Evolutionary conservation across 2,888 invertebrate species (phyloP), one percentile per base, ranked within the genome.

Genomic region (Drosophila buzzatii): DNA sequence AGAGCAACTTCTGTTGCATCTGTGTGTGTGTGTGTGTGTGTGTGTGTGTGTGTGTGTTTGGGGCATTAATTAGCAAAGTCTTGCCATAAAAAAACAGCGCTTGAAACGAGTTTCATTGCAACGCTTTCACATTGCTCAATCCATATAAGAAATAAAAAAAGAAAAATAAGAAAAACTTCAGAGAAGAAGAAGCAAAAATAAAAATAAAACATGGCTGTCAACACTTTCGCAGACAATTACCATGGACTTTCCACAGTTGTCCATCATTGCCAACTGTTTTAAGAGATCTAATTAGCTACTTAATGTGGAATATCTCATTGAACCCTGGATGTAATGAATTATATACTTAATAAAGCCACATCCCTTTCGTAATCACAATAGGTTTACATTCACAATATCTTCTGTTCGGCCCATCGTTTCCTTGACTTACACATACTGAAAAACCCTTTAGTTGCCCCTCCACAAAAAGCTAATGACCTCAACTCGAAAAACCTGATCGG

Each of bases 201-300:
- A 20, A 45, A 35, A 39, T 76, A 62, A 23, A 41, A 68, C 41
- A 41, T 45, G 47, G 39, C 73, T 85, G 83, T 81, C 83, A 85
- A 85, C 83, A 85, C 83, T 84, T 84, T 84, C 86, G 86, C 84
- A 76, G 70, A 66, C 74, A 70, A 70, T 72, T 64, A 49, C 68
- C 56, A 56, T 45, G 33, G 59, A 75, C 83, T 84, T 85, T 81
- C 81, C 83, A 85, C 79, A 68, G 41, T 70, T 81, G 74, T 66
- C 69, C 51, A 59, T 23, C 33, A 39, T 23, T 39, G 47, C 23
- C 10, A 47, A 18, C 23, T 45, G 58, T n/a, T 57, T 33, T 44
- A 33, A 33, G 44, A 12, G 42, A 20, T 33, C 20, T 3, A 31
- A 20, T 56, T 31, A 42, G 14, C 31, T 18, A 5, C n/a, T n/a